phyloP scores from a whole-genome alignment of 1,140 invertebrate species.

The Drosophila pruinosa region DNA sequence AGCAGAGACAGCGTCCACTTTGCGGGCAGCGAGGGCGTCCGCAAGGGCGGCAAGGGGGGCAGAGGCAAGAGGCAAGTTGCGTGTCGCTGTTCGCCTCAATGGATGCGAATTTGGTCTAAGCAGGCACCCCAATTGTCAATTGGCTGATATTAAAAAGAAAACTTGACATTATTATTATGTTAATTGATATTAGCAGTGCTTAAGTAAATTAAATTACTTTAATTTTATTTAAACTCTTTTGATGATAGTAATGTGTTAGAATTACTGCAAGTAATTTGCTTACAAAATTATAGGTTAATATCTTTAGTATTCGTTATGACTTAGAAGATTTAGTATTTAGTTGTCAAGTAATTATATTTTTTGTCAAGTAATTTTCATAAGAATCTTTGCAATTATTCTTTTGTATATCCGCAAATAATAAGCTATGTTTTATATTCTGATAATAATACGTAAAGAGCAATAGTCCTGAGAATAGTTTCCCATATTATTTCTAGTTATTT shows the following conservation, averaged over 20 bases:
- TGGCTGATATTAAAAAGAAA: neutral
- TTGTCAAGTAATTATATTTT: no score
- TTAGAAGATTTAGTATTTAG: no score
- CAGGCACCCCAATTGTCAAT: constrained; percentile 35
- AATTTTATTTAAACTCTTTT: no score
- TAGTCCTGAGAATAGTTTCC: no score
- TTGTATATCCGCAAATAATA: no score
- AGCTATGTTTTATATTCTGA: no score
- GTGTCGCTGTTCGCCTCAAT: constrained; percentile 9
- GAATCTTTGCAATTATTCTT: no score
- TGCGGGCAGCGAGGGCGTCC: neutral
- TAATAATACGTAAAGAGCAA: no score
- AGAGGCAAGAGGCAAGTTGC: neutral
- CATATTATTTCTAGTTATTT: no score
- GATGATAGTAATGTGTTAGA: no score
- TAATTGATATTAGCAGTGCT: neutral
- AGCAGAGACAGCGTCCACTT: constrained; percentile 21
- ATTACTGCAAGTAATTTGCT: neutral
- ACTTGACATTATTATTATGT: neutral
- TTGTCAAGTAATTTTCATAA: no score
- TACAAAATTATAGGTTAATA: neutral
- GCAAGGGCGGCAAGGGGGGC: neutral
- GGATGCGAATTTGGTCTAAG: constrained; percentile 9
- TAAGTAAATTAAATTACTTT: no score
- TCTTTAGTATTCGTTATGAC: neutral